These are phyloP conservation scores for Brotogeris chrysoptera DNA, from an alignment of 2,797 vertebrate genomes.

Conservation along the genomic window DNA sequence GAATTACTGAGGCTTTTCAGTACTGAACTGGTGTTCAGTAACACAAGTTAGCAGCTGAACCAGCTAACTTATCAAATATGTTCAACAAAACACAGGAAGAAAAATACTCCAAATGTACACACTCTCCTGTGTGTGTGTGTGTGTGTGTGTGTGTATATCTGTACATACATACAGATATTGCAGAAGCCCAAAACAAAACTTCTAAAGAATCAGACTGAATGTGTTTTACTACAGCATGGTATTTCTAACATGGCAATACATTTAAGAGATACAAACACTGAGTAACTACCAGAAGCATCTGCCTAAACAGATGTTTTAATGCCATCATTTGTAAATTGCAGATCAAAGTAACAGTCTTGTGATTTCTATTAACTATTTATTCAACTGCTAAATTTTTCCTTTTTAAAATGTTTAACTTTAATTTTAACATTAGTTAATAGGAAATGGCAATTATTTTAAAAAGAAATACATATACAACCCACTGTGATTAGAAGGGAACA, in stretches of 20 bases:
- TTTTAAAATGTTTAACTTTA: neutral
- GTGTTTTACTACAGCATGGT: neutral
- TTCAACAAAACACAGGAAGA: neutral
- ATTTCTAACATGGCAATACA: neutral
- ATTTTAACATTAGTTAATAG: neutral
- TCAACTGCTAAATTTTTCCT: neutral
- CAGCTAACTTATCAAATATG: neutral
- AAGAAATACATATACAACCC: neutral
- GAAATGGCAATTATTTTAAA: neutral
- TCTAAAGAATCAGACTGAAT: neutral
- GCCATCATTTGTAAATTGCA: neutral
- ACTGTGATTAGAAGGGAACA: neutral
- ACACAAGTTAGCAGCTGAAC: neutral
- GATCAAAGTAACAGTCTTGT: neutral
- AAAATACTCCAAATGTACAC: neutral
- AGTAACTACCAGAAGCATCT: constrained; percentile 10
- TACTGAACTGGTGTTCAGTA: neutral
- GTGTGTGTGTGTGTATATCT: too few relatives aligned
- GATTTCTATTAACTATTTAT: constrained; percentile 16
- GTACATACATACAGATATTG: neutral
- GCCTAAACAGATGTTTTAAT: constrained; percentile 24
- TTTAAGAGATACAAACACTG: neutral
- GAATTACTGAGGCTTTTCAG: neutral
- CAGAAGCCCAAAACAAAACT: neutral
- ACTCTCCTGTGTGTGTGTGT: rapidly evolving